These are phyloP conservation scores for Cephus spinipes DNA, from an alignment of 2,888 invertebrate genomes.

Conservation along the genomic window DNA sequence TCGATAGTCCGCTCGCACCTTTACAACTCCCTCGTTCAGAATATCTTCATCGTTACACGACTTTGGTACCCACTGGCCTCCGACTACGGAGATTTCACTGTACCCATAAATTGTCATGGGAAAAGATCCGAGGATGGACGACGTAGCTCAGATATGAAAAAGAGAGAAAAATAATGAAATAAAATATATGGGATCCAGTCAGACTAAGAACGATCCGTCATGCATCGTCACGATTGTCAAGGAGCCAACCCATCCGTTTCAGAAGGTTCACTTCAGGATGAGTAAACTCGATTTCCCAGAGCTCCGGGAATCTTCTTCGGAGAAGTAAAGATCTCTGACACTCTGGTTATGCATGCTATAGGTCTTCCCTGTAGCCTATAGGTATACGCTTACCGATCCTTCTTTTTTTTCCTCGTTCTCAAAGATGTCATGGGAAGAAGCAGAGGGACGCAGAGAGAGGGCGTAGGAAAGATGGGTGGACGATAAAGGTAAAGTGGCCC, in stretches of 20 bases:
- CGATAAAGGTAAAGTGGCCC: slow-evolving; percentile 11
- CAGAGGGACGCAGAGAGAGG: not conserved
- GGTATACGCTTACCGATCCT: not conserved
- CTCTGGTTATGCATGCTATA: not conserved
- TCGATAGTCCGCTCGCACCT: not conserved
- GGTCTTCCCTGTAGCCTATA: not conserved
- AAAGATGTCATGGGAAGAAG: not conserved
- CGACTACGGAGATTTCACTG: not conserved
- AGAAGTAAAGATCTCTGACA: not conserved
- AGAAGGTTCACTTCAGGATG: not conserved
- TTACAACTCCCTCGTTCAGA: not conserved
- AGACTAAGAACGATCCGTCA: slow-evolving; percentile 2
- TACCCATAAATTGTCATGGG: not conserved
- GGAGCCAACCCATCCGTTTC: not conserved
- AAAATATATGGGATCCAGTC: not conserved
- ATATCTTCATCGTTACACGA: not conserved
- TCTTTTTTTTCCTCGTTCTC: not conserved
- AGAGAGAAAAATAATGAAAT: slow-evolving; percentile 13
- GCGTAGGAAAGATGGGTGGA: not conserved
- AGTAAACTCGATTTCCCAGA: not conserved
- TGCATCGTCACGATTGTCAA: not conserved
- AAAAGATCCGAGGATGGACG: not conserved
- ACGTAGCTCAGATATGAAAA: slow-evolving; percentile 18
- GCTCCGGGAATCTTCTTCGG: not conserved
- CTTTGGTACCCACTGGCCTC: not conserved